Conservation (phyloP, 2,113 vertebrate species). For the Paramisgurnus dabryanus region DNA sequence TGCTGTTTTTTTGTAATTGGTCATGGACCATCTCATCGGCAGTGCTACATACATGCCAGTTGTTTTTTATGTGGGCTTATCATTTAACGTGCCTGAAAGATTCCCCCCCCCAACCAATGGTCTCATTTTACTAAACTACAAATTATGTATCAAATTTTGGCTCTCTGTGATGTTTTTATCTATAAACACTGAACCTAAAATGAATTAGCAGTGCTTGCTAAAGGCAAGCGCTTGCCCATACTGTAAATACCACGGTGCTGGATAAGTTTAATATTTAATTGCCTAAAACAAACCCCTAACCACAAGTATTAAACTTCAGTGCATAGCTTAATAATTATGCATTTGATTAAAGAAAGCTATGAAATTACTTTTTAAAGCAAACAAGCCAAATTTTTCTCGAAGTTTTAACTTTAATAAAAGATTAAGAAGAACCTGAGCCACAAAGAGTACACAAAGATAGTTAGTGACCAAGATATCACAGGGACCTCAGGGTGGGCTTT, state of each 20-base stretch:
- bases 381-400: neutral
- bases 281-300: no score
- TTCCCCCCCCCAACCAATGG: neutral
- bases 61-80: neutral
- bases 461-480: no score
- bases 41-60: neutral
- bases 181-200: neutral
- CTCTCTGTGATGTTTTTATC: neutral
- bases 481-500: no score
- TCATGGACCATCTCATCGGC: slow-evolving; percentile 36
- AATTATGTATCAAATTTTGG: neutral
- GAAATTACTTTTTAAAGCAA: neutral
- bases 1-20: slow-evolving; percentile 22
- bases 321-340: neutral
- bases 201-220: neutral
- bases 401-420: no score
- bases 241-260: no score
- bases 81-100: neutral
- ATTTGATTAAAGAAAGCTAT: neutral
- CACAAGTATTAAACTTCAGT: no score
- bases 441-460: no score
- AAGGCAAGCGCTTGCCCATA: no score
- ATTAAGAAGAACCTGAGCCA: no score
- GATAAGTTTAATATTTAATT: no score
- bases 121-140: neutral